Percentiles rank a stretch among this genome's conserved stretches.
These are phyloP conservation scores for Drosophila histrio DNA, from an alignment of 2,888 invertebrate genomes.

Conservation along the genomic window DNA sequence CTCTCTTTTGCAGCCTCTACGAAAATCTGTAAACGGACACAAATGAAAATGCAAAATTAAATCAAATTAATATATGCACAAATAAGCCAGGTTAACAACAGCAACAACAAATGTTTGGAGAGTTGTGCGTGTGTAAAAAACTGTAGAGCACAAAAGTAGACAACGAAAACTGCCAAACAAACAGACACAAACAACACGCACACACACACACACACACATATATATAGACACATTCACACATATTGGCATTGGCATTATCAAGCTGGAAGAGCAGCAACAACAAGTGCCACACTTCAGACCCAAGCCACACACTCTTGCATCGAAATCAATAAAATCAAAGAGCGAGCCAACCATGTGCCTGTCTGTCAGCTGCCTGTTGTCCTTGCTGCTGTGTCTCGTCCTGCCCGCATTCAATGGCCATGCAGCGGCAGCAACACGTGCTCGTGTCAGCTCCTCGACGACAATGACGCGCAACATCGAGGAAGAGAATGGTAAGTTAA, in stretches of 20 bases:
- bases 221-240: neutral
- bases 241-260: conserved; percentile 29
- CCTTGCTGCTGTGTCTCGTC: conserved; percentile 61
- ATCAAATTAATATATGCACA: conserved; percentile 47
- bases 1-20: conserved; percentile 30
- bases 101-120: conserved; percentile 6
- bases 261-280: conserved; percentile 17
- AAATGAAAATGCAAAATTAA: conserved; percentile 53
- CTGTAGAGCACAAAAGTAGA: conserved; percentile 37
- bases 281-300: conserved; percentile 22
- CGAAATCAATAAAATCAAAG: conserved; percentile 11
- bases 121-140: conserved; percentile 29
- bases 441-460: conserved; percentile 79
- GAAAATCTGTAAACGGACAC: conserved; percentile 27
- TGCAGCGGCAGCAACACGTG: conserved; percentile 74
- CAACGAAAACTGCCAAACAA: conserved; percentile 27
- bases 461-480: conserved; percentile 83
- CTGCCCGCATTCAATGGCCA: conserved; percentile 60
- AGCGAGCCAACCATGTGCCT: conserved; percentile 60
- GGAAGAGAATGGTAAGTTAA: conserved; percentile 83
- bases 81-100: conserved; percentile 31
- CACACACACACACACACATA: neutral
- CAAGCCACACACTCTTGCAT: conserved; percentile 22
- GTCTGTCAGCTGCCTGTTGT: conserved; percentile 49
- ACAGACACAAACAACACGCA: neutral